Evolutionary conservation across 2,113 vertebrate species (phyloP), one percentile per base, ranked within the genome.

Genomic region (Paracyprichromis sp.): DNA sequence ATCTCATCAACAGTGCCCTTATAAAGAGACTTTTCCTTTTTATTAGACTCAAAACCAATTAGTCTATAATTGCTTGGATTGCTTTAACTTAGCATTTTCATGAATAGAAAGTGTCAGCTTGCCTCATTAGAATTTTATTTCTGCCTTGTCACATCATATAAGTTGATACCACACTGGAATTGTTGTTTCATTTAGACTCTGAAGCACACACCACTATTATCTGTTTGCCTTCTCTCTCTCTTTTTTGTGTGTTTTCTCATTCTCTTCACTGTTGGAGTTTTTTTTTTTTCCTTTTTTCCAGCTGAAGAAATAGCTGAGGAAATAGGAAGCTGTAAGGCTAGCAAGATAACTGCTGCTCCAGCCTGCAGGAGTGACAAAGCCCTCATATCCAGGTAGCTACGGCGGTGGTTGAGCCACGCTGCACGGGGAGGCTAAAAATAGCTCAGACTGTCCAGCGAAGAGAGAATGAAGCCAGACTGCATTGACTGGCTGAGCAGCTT

Each of bases 391-490:
- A 95, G 93, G 93, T 94, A 93, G 90, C 93, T 88, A 63, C 66
- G 14, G 81, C n/a, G 86, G 69, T 43, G 31, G 93, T 86, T 87
- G 90, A 94, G 94, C 91, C 82, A 43, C 81, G 69, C 87, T 85
- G 86, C 90, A 92, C 87, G 80, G 81, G 73, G 61, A 83, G 80
- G 93, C 94, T 96, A 96, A 95, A 96, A 96, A 95, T 96, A 96
- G 94, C 95, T 84, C 88, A 43, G 83, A 92, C 92, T 83, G 92
- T 92, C 80, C 90, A 92, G 88, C 57, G 5, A 73, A 81, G 78
- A 86, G 91, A 92, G 94, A 95, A 93, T 92, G 90, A 92, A 93
- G 87, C 83, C 89, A 94, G 93, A 92, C 94, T 93, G 92, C 90
- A 88, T 88, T 93, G 92, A 94, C 93, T 94, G 93, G 93, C 92